Base-by-base conservation (phyloP, 2,797 vertebrate species). In the Basileuterus tristriatus region DNA sequence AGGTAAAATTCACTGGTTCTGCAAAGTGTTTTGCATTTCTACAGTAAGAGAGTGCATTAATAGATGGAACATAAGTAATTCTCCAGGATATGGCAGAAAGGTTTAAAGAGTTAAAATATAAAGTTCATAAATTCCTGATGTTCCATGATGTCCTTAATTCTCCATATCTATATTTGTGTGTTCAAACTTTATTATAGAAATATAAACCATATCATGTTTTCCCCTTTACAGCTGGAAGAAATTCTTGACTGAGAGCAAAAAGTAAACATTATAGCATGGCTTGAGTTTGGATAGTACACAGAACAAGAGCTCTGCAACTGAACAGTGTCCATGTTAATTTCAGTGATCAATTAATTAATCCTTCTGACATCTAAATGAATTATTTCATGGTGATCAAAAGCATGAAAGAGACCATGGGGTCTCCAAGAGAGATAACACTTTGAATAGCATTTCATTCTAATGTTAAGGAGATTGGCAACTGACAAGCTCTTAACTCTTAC, bases 191-290 rank as follows among this genome's bases (percentile, higher is more conserved):
- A 79, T 82, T 84, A 55, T 20, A 80, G 83, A 87, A 91, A 87
- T 43, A 5, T 32, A 94, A 94, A 77, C 49, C 52, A 72, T n/a
- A 76, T 16, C 5, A 39, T 19, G 32, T 32, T 94, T 89, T 77
- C 67, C 22, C 59, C 64, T 56, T 93, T 76, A 84, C 50, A 67
- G 75, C 47, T 89, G 52, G 74, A 96, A 96, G 55, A 89, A 90
- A 87, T 89, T 89, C 81, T 84, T 89, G 29, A 74, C 56, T 12
- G 5, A 94, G 50, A 83, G 19, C 49, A 80, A 74, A 71, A 93
- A 41, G 80, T 72, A 95, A 96, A 89, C 49, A 59, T 24, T 64
- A 67, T 14, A 91, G 77, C 14, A 72, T 21, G 22, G 27, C 43
- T 71, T 41, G 21, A 52, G n/a, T 55, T 43, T 69, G 37, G 80